phyloP scores from a whole-genome alignment of 2,113 vertebrate species.

The Phocoena phocoena region DNA sequence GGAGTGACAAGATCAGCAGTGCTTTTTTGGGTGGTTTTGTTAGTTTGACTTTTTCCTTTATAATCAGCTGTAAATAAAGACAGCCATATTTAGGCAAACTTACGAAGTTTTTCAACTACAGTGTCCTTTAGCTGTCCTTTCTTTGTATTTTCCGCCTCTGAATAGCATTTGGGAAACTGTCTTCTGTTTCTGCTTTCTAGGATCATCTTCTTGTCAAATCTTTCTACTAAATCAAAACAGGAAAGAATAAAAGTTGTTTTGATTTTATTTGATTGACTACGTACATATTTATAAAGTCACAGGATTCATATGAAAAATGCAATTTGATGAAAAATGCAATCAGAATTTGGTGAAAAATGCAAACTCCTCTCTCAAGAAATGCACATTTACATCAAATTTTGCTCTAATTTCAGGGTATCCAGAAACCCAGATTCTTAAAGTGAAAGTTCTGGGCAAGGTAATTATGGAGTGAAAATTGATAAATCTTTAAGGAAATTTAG shows the following conservation, averaged over 20 bases:
- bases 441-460: not conserved
- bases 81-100: not conserved
- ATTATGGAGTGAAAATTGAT: not conserved
- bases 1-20: not conserved
- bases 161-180: not conserved
- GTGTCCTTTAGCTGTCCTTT: not conserved
- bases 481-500: conserved; percentile 17
- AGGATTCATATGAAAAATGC: not conserved
- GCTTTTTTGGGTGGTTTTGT: not conserved
- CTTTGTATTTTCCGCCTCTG: not conserved
- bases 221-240: conserved; percentile 21
- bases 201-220: not conserved
- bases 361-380: not conserved
- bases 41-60: not conserved
- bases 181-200: not conserved
- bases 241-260: not conserved
- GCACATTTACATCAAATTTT: not conserved
- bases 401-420: not conserved
- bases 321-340: not conserved
- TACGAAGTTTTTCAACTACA: not conserved
- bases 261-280: not conserved
- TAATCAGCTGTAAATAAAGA: not conserved
- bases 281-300: not conserved
- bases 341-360: not conserved
- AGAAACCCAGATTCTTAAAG: not conserved